Evolutionary conservation across 2,113 vertebrate genomes (phyloP), one percentile per base, ranked within the genome.

Genomic region (Osmerus mordax): DNA sequence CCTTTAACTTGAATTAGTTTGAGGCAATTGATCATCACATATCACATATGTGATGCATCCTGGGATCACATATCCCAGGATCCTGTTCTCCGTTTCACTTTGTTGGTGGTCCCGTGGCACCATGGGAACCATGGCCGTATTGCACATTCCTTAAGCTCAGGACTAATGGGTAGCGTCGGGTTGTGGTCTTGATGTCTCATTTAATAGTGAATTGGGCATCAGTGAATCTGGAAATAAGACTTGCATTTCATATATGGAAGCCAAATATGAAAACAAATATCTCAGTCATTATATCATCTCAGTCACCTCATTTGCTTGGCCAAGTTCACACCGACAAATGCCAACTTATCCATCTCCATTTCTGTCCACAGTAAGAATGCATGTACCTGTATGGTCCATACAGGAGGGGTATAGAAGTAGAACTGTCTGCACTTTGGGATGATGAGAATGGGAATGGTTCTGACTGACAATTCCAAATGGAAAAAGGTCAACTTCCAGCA

Each of bases 61-160:
- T 47, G 41, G 41, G 41, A 47, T 12, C 9, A 47, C 41, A 83
- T 85, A 75, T 86, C 87, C 84, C 87, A 82, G 84, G 74, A 84
- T 82, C 81, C 81, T 84, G 81, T 83, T 85, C 75, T 86, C 83
- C 84, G 84, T 87, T 86, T 82, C 77, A 73, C 70, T 69, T 66
- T n/a, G 18, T 3, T 2, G 55, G 59, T 80, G 80, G 81, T 83
- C 74, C 83, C 55, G 5, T 54, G 3, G 52, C 75, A 71, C 9
- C 41, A 47, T 47, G 41, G 41, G 41, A 47, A 81, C 80, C 86
- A 86, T 67, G 81, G 73, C 81, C 78, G 53, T 89, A 85, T 91
- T 91, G 89, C 88, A 89, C 89, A 89, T 91, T 89, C 89, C 89
- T 89, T 80, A 76, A 91, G 88, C 89, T 91, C 89, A 91, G 89